Percentiles rank a stretch among this genome's conserved stretches.
phyloP scores from a whole-genome alignment of 2,797 vertebrate species.

The Argyrosomus regius region DNA sequence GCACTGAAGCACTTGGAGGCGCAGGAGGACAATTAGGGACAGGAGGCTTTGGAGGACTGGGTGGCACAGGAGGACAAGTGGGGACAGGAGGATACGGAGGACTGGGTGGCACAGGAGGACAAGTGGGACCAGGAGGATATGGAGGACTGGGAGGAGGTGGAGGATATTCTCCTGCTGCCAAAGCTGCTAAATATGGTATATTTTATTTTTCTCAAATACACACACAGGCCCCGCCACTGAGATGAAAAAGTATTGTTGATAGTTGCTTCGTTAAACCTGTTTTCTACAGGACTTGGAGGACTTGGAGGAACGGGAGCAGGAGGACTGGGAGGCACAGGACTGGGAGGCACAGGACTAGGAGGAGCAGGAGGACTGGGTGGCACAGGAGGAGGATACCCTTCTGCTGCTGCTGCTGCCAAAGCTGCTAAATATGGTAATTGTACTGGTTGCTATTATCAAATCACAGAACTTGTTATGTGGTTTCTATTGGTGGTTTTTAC shows the following conservation, averaged over 20 bases:
- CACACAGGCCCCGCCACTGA: too few relatives aligned
- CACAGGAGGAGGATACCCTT: too few relatives aligned
- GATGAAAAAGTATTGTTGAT: background rate
- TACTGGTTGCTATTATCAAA: too few relatives aligned
- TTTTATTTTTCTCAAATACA: background rate
- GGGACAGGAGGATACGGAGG: background rate
- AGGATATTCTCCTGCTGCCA: slow-evolving; percentile 60
- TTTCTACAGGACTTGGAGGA: background rate
- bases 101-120: slow-evolving; percentile 14
- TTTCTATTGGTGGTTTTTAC: too few relatives aligned
- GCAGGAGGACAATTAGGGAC: slow-evolving; percentile 5
- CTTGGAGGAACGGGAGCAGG: slow-evolving; percentile 12
- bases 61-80: background rate
- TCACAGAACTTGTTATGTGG: too few relatives aligned
- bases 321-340: slow-evolving; percentile 7
- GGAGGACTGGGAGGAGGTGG: slow-evolving; percentile 26
- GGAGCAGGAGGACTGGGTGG: too few relatives aligned
- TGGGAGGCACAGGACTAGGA: too few relatives aligned
- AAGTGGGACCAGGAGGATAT: slow-evolving; percentile 12
- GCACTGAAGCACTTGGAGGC: slow-evolving; percentile 26
- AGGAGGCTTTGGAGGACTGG: background rate
- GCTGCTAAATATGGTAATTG: too few relatives aligned
- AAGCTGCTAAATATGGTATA: slow-evolving; percentile 64
- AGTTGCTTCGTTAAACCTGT: background rate
- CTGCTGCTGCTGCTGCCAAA: too few relatives aligned